Evolutionary conservation across 2,888 invertebrate genomes (phyloP), one percentile per base, ranked within the genome.

Genomic region (Rutpela maculata): DNA sequence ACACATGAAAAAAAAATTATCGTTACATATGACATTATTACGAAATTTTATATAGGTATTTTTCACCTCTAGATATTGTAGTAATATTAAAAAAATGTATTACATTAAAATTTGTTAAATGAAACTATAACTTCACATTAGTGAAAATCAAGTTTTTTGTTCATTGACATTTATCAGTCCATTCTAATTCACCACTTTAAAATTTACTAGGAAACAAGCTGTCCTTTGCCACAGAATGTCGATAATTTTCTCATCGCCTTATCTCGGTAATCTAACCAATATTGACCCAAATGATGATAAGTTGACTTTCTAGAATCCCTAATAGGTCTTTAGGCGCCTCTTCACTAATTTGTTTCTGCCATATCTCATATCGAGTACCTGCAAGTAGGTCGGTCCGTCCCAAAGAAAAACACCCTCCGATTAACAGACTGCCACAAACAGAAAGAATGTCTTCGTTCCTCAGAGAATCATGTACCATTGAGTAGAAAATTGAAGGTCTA

Each of bases 241-340:
- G 43, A 68, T 69, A 73, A 57, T 35, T 73, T 69, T 59, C 35
- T 68, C 69, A 35, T 55, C 72, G 19, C 59, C 72, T 73, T 77
- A 77, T 77, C 76, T 73, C 31, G 19, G 12, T 65, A 70, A 77
- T 77, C 75, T 60, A 68, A 35, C 72, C 68, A 73, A 60, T 73
- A 76, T 76, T 76, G 74, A 72, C 73, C 68, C 26, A 73, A 74
- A 74, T 57, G 70, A 18, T 63, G 78, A 78, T 78, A 78, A 78
- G 68, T 63, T 68, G 72, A 75, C 78, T 68, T 75, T 78, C 75
- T 69, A 68, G 56, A 75, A 75, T 31, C 35, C 71, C 68, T 79
- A 78, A 77, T 78, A 66, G 70, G 66, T 63, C 74, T 73, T 66
- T 22, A 79, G 81, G 81, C 81, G 81, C 81, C 81, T 80, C 66